A percentile compares a stretch with the other conserved stretches of the same genome.
Evolutionary conservation across 2,888 invertebrate genomes (phyloP).

Genomic region (Bugulina stolonifera): DNA sequence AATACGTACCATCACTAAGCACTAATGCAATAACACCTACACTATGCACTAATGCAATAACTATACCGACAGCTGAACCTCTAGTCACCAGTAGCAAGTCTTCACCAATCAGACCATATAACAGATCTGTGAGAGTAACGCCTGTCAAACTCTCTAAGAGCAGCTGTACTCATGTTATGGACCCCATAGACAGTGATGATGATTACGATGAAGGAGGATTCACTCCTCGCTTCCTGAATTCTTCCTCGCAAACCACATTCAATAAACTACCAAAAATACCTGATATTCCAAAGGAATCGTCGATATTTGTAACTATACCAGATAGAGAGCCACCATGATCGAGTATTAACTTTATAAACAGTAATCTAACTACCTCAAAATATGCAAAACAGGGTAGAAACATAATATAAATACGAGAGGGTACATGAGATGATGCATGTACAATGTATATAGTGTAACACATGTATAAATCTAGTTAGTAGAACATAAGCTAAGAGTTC

Average conservation of each 20-base stretch:
- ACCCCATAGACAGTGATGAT: background rate
- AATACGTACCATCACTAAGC: background rate
- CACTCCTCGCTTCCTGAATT: background rate
- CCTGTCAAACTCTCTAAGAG: background rate
- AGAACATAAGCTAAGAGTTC: too few relatives aligned
- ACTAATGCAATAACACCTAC: background rate
- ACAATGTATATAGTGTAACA: too few relatives aligned
- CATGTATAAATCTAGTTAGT: too few relatives aligned
- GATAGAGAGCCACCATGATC: too few relatives aligned
- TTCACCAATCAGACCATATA: background rate
- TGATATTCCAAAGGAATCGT: background rate
- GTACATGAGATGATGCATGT: too few relatives aligned
- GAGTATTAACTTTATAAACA: too few relatives aligned
- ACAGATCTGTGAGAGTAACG: background rate
- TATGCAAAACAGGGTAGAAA: too few relatives aligned
- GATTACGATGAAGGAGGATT: slow-evolving; percentile 24
- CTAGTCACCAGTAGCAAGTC: background rate
- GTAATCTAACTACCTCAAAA: too few relatives aligned
- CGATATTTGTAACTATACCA: background rate
- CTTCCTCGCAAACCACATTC: background rate
- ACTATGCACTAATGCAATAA: background rate
- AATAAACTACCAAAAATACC: slow-evolving; percentile 21
- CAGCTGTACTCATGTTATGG: background rate
- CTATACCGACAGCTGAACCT: slow-evolving; percentile 18
- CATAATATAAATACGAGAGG: too few relatives aligned